Base-by-base conservation (phyloP, 1,140 invertebrate species). In the Berghia stephanieae region DNA sequence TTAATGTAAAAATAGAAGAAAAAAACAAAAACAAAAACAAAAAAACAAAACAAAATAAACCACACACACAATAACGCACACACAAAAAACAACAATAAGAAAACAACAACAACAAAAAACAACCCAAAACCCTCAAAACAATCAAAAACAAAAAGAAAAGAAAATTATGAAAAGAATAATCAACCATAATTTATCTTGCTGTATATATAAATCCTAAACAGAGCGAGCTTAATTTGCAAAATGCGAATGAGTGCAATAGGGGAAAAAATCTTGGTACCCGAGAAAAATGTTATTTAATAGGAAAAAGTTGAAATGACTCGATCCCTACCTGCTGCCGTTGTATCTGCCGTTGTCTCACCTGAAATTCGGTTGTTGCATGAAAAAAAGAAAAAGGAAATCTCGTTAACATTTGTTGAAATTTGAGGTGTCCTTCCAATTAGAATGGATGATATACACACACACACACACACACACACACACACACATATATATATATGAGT, bases 191-290 rank as follows among this genome's bases (percentile, higher is more conserved):
- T n/a, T n/a, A n/a, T n/a, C n/a, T n/a, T n/a, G n/a, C n/a, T n/a
- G n/a, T n/a, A n/a, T n/a, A n/a, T n/a, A n/a, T n/a, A n/a, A n/a
- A n/a, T n/a, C n/a, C n/a, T n/a, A n/a, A n/a, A n/a, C n/a, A n/a
- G n/a, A n/a, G n/a, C n/a, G n/a, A n/a, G n/a, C n/a, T n/a, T n/a
- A 60, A 60, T 27, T 6, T 60, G 55, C 55, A 60, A 60, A 60
- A n/a, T 27, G 55, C 5, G 21, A 66, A 60, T 60, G 10, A 60
- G 57, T 21, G 8, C 34, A 27, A 5, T 31, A 27, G 34, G 13
- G 3, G n/a, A 0, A 6, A 24, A 38, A 40, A 46, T 46, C 68
- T 44, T 70, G 68, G 42, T 70, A 27, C 68, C 42, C 44, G 21
- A 44, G 44, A 42, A 44, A n/a, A n/a, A n/a, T n/a, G n/a, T n/a